Percentiles rank a stretch among this genome's conserved stretches.
Conservation (phyloP, 2,888 invertebrate genomes). For the Pachycephus smyrnensis region DNA sequence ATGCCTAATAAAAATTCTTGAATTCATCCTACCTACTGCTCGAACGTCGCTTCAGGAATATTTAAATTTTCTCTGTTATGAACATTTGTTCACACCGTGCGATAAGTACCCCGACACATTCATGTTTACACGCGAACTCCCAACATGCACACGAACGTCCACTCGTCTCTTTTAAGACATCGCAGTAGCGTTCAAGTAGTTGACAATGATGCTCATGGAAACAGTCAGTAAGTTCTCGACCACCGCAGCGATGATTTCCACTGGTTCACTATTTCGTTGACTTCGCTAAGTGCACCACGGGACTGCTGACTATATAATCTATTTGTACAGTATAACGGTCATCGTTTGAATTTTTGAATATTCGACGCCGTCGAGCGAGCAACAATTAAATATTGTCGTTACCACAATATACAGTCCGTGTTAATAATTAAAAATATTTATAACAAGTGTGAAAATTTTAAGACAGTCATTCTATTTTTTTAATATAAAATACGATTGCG, state of each 20-base stretch:
- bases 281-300: background rate
- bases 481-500: too few species aligned
- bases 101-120: background rate
- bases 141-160: background rate
- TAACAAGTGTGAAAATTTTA: background rate
- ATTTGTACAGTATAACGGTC: background rate
- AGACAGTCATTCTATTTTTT: too few species aligned
- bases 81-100: background rate
- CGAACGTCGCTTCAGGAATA: background rate
- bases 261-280: background rate
- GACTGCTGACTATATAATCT: background rate
- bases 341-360: background rate
- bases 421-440: background rate
- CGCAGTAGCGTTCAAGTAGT: background rate
- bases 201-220: background rate
- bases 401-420: too few species aligned
- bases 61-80: background rate
- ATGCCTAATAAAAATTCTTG: background rate
- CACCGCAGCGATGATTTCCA: background rate
- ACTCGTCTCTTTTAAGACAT: background rate
- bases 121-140: background rate
- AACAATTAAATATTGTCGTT: background rate
- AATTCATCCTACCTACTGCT: background rate
- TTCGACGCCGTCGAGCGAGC: background rate
- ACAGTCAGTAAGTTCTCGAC: background rate